phyloP scores from a whole-genome alignment of 2,888 invertebrate species.

The Dasysyrphus albostriatus region DNA sequence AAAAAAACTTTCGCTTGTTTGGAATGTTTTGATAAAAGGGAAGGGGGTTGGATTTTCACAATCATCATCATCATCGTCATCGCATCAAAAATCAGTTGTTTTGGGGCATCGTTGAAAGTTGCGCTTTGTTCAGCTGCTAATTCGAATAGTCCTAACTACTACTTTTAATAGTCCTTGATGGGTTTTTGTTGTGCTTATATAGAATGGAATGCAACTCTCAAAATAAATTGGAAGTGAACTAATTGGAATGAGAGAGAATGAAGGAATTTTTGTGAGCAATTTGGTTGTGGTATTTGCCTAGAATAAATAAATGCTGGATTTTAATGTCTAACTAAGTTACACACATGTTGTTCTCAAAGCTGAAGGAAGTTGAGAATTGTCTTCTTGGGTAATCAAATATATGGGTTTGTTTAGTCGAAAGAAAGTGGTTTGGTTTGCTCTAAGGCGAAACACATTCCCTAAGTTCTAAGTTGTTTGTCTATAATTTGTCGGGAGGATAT shows the following conservation, averaged over 20 bases:
- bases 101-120: conserved; percentile 56
- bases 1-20: conserved; percentile 38
- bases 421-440: conserved; percentile 7
- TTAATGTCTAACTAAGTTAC: conserved; percentile 54
- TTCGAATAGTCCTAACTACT: conserved; percentile 48
- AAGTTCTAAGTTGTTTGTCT: conserved; percentile 45
- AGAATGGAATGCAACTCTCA: conserved; percentile 18
- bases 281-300: conserved; percentile 20
- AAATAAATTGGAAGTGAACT: conserved; percentile 34
- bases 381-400: conserved; percentile 54
- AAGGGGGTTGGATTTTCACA: not conserved
- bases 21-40: conserved; percentile 23
- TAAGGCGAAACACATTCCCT: conserved; percentile 11
- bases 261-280: not conserved
- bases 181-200: not conserved
- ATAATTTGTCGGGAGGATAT: conserved; percentile 22
- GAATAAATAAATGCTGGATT: conserved; percentile 45
- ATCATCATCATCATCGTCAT: conserved; percentile 21
- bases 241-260: conserved; percentile 1
- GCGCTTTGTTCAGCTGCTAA: conserved; percentile 59
- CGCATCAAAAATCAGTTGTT: conserved; percentile 26
- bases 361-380: conserved; percentile 35
- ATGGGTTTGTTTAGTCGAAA: conserved; percentile 30
- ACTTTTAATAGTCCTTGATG: conserved; percentile 57
- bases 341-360: conserved; percentile 22